Evolutionary conservation across 2,113 vertebrate genomes (phyloP).

Genomic region (Pagrus major): DNA sequence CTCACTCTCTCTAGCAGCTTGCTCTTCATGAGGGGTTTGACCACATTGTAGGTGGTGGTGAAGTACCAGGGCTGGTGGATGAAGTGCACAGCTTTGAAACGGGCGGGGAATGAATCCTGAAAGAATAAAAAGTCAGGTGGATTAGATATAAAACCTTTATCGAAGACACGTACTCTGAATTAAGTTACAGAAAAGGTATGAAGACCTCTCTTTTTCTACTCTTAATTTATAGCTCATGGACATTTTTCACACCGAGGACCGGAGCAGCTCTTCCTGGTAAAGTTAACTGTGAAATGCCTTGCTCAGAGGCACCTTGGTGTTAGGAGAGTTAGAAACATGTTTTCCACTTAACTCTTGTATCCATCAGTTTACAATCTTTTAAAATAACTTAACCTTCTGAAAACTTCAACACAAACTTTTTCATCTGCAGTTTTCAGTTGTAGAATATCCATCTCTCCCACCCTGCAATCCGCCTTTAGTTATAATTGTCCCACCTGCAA

Average conservation of each 20-base stretch:
- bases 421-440: not conserved
- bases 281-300: not conserved
- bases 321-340: not conserved
- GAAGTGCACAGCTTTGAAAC: conserved; percentile 97
- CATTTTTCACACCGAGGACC: not conserved
- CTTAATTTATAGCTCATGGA: not conserved
- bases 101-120: conserved; percentile 96
- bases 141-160: not conserved
- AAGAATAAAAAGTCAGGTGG: not conserved
- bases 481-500: conserved; percentile 86
- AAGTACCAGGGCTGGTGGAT: conserved; percentile 99
- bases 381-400: not conserved
- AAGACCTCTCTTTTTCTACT: not conserved
- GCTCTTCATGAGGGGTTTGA: conserved; percentile 96
- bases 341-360: not conserved
- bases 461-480: not conserved
- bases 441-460: not conserved
- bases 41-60: conserved; percentile 97
- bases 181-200: not conserved
- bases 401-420: not conserved
- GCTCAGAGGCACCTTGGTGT: not conserved
- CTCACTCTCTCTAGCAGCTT: conserved; percentile 96
- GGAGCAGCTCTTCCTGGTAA: not conserved
- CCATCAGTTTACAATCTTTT: not conserved
- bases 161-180: not conserved